phyloP scores from a whole-genome alignment of 2,888 invertebrate genomes.

The Cinara cedri region DNA sequence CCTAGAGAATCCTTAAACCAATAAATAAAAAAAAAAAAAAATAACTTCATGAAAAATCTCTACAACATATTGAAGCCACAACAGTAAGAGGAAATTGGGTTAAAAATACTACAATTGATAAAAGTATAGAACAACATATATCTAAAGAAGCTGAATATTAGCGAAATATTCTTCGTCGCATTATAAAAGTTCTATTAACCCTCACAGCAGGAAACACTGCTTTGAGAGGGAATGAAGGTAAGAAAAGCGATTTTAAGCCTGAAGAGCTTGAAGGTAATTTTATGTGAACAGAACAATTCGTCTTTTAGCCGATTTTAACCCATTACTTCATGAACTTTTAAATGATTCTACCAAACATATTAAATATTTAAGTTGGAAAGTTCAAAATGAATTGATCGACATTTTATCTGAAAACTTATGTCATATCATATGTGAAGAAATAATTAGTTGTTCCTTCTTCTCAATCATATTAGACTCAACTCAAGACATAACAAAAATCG shows the following conservation, averaged over 20 bases:
- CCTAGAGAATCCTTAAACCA: not conserved
- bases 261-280: not conserved
- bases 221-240: conserved; percentile 13
- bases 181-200: not conserved
- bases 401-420: not conserved
- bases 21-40: not conserved
- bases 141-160: conserved; percentile 9
- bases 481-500: conserved; percentile 20
- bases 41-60: not conserved
- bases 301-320: conserved; percentile 19
- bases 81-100: not conserved
- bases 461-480: conserved; percentile 15
- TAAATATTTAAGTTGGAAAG: conserved; percentile 20
- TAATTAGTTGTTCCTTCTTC: not conserved
- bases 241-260: not conserved
- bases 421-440: not conserved
- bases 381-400: conserved; percentile 12
- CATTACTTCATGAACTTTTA: not conserved
- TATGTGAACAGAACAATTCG: conserved; percentile 15
- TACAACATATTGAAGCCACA: conserved; percentile 9
- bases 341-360: not conserved
- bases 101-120: conserved; percentile 8
- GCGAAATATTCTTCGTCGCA: not conserved
- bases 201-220: conserved; percentile 5
- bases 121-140: not conserved